Evolutionary conservation across 2,113 vertebrate genomes (phyloP).

Genomic region (Phyllostomus hastatus): DNA sequence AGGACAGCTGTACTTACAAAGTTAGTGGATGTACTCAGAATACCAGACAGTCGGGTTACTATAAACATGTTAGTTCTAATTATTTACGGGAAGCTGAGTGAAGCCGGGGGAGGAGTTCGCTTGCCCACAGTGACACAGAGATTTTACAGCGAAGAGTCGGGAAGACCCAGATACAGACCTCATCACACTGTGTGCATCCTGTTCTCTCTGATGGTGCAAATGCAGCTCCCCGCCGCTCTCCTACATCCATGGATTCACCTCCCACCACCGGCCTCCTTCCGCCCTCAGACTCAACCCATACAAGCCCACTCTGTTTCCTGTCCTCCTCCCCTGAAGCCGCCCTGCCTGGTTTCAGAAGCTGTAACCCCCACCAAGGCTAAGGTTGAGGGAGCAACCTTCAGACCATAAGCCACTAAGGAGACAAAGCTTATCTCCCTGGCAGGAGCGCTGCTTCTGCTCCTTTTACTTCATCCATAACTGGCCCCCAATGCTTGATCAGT

Average conservation of each 20-base stretch:
- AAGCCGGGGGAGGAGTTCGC: background rate
- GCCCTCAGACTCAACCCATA: background rate
- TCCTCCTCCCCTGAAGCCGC: background rate
- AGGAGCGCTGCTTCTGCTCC: too few relatives aligned
- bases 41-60: accelerated
- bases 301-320: background rate
- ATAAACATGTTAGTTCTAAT: accelerated
- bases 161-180: background rate
- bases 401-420: too few relatives aligned
- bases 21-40: background rate
- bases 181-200: accelerated
- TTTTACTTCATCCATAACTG: too few relatives aligned
- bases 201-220: background rate
- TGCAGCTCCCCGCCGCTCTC: background rate
- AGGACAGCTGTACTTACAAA: background rate
- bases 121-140: background rate
- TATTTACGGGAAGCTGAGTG: background rate
- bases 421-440: too few relatives aligned
- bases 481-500: too few relatives aligned
- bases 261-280: background rate
- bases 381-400: too few relatives aligned
- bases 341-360: too few relatives aligned
- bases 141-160: background rate
- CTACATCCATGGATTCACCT: accelerated
- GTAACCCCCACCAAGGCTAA: too few relatives aligned